Base-by-base conservation (phyloP, 2,888 invertebrate species). In the Cerastis rubricosa region DNA sequence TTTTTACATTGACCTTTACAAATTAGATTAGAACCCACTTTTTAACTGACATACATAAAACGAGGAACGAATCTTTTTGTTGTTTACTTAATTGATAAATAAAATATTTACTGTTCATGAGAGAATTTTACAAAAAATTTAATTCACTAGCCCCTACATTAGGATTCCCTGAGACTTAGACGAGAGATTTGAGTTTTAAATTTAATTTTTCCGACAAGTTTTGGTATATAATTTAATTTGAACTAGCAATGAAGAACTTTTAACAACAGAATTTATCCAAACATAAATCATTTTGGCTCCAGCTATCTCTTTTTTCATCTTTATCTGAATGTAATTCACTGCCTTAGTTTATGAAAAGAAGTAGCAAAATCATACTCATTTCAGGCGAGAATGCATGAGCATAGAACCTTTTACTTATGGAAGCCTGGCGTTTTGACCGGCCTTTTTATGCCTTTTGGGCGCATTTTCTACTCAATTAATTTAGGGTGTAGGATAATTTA, bases 401-500 rank as follows among this genome's bases (percentile, higher is more conserved):
- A 43, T 17, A 25, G 7, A 51, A 25, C 45, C 66, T n/a, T 80
- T 72, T 70, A 70, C 70, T 70, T 63, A 80, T 67, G 49, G 59
- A 51, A 25, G 17, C 35, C 57, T 83, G 65, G 65, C 75, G n/a
- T 69, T 65, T 59, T 54, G 63, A 61, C 61, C 66, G 71, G 57
- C 71, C 75, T 66, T 83, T 81, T 81, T 72, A 78, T 69, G 54
- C 84, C 59, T 49, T 81, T 72, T 63, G 7, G 64, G 45, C 78
- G 51, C n/a, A 78, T 83, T 84, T 84, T 80, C 84, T 71, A 71
- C 75, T 80, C 71, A 80, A 84, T 80, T 75, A 84, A 84, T 69
- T 83, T 70, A 47, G 65, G 68, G 45, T 59, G 61, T 49, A 65
- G 57, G 61, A 66, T 71, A 45, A 84, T 82, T 79, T 45, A 84